phyloP scores from a whole-genome alignment of 2,797 vertebrate genomes.

The Myiotriccus ornatus region DNA sequence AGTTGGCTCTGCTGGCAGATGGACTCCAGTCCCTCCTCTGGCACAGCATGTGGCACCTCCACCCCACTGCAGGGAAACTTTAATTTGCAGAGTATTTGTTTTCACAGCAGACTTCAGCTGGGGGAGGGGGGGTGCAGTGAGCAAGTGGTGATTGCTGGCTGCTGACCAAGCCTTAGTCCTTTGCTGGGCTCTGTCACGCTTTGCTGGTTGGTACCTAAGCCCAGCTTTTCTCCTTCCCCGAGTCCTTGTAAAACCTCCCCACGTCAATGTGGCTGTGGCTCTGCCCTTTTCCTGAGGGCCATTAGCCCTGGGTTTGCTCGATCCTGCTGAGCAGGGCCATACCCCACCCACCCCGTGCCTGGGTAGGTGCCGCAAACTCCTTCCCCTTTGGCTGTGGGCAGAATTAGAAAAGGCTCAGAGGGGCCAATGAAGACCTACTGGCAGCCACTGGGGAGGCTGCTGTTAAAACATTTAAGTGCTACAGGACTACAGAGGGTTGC shows the following conservation, averaged over 20 bases:
- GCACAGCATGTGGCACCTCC: not conserved
- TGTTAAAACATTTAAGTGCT: not conserved
- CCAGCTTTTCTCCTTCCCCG: not conserved
- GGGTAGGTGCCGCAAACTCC: not conserved
- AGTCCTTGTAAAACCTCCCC: not conserved
- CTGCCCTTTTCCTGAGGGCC: not conserved
- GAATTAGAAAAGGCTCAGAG: not conserved
- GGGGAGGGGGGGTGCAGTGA: not conserved
- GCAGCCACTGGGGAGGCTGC: not conserved
- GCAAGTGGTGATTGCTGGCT: not conserved
- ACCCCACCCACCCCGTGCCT: not conserved
- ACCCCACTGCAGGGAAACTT: not conserved
- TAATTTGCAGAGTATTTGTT: constrained; percentile 25
- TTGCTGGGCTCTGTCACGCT: not conserved
- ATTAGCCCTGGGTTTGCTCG: accelerated
- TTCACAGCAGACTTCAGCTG: not conserved
- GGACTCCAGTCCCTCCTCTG: not conserved
- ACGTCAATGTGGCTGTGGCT: accelerated
- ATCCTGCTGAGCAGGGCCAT: not conserved
- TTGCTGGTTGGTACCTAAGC: not conserved
- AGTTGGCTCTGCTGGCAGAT: constrained; percentile 13
- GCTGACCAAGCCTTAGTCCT: not conserved
- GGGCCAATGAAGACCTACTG: not conserved
- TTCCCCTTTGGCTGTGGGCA: not conserved
- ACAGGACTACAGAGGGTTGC: not conserved